phyloP scores from a whole-genome alignment of 2,888 invertebrate species.

The Synanthedon myopaeformis region DNA sequence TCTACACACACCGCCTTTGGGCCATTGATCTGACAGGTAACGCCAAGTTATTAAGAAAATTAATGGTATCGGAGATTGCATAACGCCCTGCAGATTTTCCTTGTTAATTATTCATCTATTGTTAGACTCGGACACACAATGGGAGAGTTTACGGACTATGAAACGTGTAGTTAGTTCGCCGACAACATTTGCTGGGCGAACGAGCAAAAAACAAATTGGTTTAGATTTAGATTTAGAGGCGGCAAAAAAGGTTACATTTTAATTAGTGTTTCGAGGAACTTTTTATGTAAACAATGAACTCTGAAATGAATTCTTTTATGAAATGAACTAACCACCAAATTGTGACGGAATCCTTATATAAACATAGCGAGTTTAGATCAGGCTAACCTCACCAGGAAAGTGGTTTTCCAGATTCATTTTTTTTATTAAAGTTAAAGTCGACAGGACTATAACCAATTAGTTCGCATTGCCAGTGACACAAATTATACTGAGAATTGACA shows the following conservation, averaged over 20 bases:
- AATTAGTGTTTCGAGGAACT: constrained; percentile 42
- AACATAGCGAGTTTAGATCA: too few relatives aligned
- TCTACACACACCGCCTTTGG: constrained; percentile 7
- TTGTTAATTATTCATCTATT: constrained; percentile 26
- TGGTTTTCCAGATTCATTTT: too few relatives aligned
- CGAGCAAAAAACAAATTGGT: constrained; percentile 55
- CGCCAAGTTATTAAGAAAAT: constrained; percentile 18
- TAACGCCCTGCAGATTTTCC: constrained; percentile 15
- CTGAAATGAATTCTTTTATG: not conserved
- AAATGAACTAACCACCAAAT: not conserved
- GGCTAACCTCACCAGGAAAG: too few relatives aligned
- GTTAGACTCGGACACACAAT: constrained; percentile 12
- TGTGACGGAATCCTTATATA: too few relatives aligned
- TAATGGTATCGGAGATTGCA: constrained; percentile 10
- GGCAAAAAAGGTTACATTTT: constrained; percentile 51
- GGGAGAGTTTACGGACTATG: constrained; percentile 7
- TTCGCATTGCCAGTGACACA: too few relatives aligned
- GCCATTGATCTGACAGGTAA: constrained; percentile 13
- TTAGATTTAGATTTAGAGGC: constrained; percentile 14
- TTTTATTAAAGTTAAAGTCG: too few relatives aligned
- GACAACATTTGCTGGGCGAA: constrained; percentile 7
- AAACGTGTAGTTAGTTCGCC: constrained; percentile 10
- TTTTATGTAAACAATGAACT: not conserved
- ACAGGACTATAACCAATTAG: too few relatives aligned
- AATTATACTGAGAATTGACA: too few relatives aligned